Base-by-base conservation (phyloP, 2,888 invertebrate species). In the Phortica magna region DNA sequence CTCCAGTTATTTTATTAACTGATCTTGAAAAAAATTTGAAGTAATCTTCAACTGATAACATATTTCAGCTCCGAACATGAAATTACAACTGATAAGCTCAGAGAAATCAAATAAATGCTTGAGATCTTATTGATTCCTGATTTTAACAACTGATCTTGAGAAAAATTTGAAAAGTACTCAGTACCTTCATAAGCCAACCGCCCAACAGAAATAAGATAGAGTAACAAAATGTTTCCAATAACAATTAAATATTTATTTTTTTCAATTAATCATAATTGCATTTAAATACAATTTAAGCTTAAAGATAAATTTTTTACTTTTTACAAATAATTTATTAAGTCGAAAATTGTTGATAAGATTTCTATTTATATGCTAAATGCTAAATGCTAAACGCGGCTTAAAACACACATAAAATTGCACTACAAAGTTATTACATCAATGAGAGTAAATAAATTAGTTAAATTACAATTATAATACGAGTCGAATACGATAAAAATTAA, bases 241-340 rank as follows among this genome's bases (percentile, higher is more conserved):
- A 85, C 85, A 85, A 84, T 88, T 79, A 88, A 86, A 88, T 83
- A 82, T 85, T 85, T 88, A 85, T 88, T 85, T 79, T 86, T 31
- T 65, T 61, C 10, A 14, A 61, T 22, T 61, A n/a, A 65, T 65
- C 31, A 42, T 55, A 53, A 53, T 71, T 53, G 48, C 65, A 65
- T 41, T 61, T 61, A 42, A 68, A 68, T 19, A 48, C 48, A 68
- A 48, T 68, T 68, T 4, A 68, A 71, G 19, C 70, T 55, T 71
- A 71, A 2, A 71, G 14, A 71, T 71, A 71, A 14, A 48, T 48
- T 48, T 43, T 43, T 48, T 12, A 48, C 39, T 71, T 53, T 71
- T 31, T 71, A 71, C 70, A 71, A 55, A 31, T 71, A 43, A 7
- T 43, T 68, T n/a, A 7, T 14, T 59, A 59, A 17, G 10, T 19